A percentile compares a stretch with the other conserved stretches of the same genome.
phyloP scores from a whole-genome alignment of 2,797 vertebrate genomes.

The Euphonia xanthogaster region DNA sequence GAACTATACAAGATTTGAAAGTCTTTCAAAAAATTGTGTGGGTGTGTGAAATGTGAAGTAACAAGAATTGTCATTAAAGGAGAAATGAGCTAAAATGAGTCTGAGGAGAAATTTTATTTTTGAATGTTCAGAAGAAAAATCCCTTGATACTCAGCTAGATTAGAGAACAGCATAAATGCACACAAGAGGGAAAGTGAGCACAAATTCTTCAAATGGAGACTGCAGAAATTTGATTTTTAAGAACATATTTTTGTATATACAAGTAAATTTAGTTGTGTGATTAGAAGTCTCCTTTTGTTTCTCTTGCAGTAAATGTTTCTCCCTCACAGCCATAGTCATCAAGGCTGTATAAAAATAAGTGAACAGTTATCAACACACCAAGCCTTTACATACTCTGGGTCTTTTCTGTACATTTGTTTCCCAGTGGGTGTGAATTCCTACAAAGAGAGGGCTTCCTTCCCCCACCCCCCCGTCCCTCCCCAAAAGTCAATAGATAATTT shows the following conservation, averaged over 20 bases:
- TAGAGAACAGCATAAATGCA: not conserved
- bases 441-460: not conserved
- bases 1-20: not conserved
- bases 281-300: not conserved
- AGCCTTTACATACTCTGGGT: not conserved
- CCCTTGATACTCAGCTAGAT: not conserved
- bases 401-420: not conserved
- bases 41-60: conserved; percentile 42
- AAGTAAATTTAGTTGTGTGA: not conserved
- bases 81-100: conserved; percentile 45
- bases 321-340: not conserved
- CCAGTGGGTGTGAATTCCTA: not conserved
- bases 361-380: not conserved
- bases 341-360: not conserved
- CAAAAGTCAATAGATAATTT: not conserved
- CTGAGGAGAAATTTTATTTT: conserved; percentile 16
- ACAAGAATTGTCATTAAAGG: conserved; percentile 22
- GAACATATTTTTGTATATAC: not conserved
- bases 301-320: not conserved
- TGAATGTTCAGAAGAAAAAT: conserved; percentile 33
- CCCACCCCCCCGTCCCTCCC: too few species aligned
- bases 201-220: not conserved
- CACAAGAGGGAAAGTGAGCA: not conserved
- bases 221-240: not conserved
- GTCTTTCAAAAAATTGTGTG: conserved; percentile 3